Evolutionary conservation across 2,888 invertebrate species (phyloP).

Genomic region (Drosophila robusta): DNA sequence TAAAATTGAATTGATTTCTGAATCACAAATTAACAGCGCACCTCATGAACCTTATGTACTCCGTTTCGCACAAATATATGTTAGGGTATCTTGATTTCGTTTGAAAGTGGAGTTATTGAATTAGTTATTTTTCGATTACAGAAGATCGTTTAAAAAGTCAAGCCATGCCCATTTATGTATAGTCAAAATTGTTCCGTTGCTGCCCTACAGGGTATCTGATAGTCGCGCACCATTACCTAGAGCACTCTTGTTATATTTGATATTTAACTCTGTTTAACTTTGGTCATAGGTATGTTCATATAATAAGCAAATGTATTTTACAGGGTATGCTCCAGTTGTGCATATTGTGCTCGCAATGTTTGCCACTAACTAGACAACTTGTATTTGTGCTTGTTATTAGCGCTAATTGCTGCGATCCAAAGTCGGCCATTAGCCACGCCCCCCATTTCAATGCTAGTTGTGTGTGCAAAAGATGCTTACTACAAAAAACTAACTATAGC

Average conservation of each 20-base stretch:
- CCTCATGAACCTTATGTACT: neutral
- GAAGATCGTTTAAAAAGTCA: too few species aligned
- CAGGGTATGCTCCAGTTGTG: slow-evolving; percentile 5
- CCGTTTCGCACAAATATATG: too few species aligned
- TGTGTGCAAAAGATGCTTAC: slow-evolving; percentile 3
- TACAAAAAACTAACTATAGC: neutral
- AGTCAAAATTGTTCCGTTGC: too few species aligned
- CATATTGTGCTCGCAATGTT: neutral
- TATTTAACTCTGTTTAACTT: too few species aligned
- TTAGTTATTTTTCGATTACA: too few species aligned
- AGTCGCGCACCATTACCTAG: too few species aligned
- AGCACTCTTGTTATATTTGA: too few species aligned
- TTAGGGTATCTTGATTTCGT: too few species aligned
- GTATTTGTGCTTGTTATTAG: slow-evolving; percentile 32
- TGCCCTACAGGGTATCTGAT: too few species aligned
- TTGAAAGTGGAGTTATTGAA: too few species aligned
- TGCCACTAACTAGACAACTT: slow-evolving; percentile 2
- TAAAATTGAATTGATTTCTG: slow-evolving; percentile 30
- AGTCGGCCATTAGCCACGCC: slow-evolving; percentile 38
- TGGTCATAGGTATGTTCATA: neutral
- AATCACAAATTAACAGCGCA: slow-evolving; percentile 12
- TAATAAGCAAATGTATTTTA: neutral
- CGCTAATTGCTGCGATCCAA: slow-evolving; percentile 43
- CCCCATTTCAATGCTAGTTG: slow-evolving; percentile 3
- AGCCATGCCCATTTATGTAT: too few species aligned